phyloP scores from a whole-genome alignment of 2,113 vertebrate genomes.

The Mastomys coucha region DNA sequence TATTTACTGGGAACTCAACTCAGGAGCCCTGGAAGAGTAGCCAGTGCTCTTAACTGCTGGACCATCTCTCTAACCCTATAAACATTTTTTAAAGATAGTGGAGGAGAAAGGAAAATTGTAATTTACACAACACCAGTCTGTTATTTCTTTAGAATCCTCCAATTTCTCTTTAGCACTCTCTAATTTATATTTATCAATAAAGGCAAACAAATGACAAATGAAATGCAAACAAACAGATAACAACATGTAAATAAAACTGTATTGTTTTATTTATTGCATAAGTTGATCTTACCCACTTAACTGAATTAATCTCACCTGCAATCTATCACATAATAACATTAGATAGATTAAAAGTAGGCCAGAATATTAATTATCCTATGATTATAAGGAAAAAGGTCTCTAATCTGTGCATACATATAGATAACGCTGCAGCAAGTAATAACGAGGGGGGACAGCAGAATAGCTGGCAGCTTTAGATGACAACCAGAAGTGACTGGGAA shows the following conservation, averaged over 20 bases:
- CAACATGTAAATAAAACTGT: neutral
- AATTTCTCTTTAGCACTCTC: neutral
- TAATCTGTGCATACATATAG: neutral
- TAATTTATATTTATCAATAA: slow-evolving; percentile 6
- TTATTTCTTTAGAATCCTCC: slow-evolving; percentile 17
- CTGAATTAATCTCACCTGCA: neutral
- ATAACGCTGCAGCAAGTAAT: neutral
- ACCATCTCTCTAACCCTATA: neutral
- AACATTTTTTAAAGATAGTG: neutral
- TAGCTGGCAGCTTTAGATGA: neutral
- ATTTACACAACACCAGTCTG: neutral
- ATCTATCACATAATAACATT: neutral
- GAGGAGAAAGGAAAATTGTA: neutral
- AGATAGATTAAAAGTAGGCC: neutral
- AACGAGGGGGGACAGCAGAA: neutral
- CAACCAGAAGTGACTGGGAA: neutral
- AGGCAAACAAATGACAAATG: neutral
- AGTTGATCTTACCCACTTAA: neutral
- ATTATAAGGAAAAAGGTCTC: neutral
- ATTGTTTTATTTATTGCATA: too few relatives aligned
- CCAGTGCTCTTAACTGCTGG: too few relatives aligned
- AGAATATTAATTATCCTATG: neutral
- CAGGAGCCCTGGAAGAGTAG: too few relatives aligned
- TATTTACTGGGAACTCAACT: too few relatives aligned
- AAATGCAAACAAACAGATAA: neutral